These are phyloP conservation scores for Rhadinocentrus ornatus DNA, from an alignment of 2,797 vertebrate species.

Conservation along the genomic window DNA sequence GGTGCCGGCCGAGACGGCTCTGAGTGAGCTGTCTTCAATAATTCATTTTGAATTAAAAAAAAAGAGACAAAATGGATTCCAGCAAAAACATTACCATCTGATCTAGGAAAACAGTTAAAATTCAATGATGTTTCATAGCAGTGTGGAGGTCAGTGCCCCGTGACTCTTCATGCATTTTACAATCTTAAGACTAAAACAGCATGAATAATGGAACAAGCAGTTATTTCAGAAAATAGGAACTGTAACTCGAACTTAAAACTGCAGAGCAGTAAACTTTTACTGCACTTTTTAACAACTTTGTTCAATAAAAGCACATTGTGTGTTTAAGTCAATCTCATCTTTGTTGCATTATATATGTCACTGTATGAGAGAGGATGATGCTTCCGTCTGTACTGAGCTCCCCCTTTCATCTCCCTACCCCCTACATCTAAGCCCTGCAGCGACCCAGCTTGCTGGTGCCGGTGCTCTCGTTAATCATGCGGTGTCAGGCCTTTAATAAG, in stretches of 20 bases:
- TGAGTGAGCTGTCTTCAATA: constrained; percentile 37
- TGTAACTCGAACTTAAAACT: background rate
- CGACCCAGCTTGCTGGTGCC: constrained; percentile 51
- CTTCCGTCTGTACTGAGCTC: constrained; percentile 16
- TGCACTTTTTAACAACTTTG: background rate
- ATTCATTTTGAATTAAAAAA: constrained; percentile 47
- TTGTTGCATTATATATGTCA: background rate
- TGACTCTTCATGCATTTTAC: background rate
- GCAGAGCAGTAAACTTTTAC: background rate
- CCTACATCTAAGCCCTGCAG: constrained; percentile 52
- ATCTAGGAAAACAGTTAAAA: constrained; percentile 11
- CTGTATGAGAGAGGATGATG: constrained; percentile 3
- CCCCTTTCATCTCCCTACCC: constrained; percentile 57
- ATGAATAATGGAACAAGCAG: background rate
- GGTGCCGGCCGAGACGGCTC: constrained; percentile 24
- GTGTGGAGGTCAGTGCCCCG: constrained; percentile 8
- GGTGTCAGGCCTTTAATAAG: constrained; percentile 81
- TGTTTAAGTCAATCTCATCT: background rate
- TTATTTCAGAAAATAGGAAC: background rate
- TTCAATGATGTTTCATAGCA: constrained; percentile 17
- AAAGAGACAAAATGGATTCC: constrained; percentile 35
- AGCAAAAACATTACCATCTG: constrained; percentile 26
- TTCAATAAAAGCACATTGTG: background rate
- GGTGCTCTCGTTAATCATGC: constrained; percentile 76
- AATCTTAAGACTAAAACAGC: background rate